Evolutionary conservation across 2,888 invertebrate species (phyloP).

Genomic region (Catocala nupta): DNA sequence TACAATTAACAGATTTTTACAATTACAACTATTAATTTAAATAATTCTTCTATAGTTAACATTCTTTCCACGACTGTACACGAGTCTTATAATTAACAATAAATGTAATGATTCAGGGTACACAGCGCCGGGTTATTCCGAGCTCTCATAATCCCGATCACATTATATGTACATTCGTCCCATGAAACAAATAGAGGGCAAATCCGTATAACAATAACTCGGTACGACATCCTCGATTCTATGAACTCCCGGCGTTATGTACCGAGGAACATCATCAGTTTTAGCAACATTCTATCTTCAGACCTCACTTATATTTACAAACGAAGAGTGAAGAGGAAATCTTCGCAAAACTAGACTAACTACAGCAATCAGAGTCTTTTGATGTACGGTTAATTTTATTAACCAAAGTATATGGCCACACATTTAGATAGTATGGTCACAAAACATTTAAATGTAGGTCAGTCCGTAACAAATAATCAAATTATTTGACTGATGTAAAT

Average conservation of each 20-base stretch:
- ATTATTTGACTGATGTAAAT: too few relatives aligned
- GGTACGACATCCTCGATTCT: slow-evolving; percentile 10
- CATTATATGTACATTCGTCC: slow-evolving; percentile 31
- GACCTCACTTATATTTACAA: slow-evolving; percentile 39
- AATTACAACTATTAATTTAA: slow-evolving; percentile 49
- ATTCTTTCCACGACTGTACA: slow-evolving; percentile 57
- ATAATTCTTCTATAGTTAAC: slow-evolving; percentile 47
- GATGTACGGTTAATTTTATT: neutral
- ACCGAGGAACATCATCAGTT: slow-evolving; percentile 23
- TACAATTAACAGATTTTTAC: slow-evolving; percentile 54
- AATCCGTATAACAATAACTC: slow-evolving; percentile 34
- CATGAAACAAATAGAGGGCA: slow-evolving; percentile 47
- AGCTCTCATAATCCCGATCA: slow-evolving; percentile 14
- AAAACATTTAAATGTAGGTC: too few relatives aligned
- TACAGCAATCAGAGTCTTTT: neutral
- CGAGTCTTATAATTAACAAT: slow-evolving; percentile 39
- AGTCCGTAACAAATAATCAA: too few relatives aligned
- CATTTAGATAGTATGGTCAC: too few relatives aligned
- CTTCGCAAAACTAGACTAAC: slow-evolving; percentile 16
- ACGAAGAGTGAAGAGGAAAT: slow-evolving; percentile 34
- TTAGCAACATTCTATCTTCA: slow-evolving; percentile 23
- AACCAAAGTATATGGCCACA: neutral
- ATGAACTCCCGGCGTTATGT: slow-evolving; percentile 30
- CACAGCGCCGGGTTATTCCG: slow-evolving; percentile 38
- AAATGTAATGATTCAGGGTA: slow-evolving; percentile 34